Percentiles rank a stretch among this genome's conserved stretches.
These are phyloP conservation scores for Drosophila nebulosa DNA, from an alignment of 1,140 invertebrate genomes.

Conservation along the genomic window DNA sequence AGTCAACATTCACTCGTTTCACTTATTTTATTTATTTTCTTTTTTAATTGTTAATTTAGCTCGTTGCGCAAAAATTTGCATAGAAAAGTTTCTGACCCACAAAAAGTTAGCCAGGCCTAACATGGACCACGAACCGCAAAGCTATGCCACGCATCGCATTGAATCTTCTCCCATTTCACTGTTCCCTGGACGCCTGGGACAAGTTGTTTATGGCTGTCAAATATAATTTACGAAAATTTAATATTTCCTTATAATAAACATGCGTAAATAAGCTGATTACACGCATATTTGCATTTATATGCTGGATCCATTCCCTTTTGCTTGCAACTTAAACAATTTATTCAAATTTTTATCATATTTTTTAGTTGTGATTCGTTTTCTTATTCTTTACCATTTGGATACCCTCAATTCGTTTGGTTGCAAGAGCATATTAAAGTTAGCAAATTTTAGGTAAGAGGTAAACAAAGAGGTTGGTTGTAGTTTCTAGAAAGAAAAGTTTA, in stretches of 20 bases:
- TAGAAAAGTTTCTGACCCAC: slow-evolving; percentile 21
- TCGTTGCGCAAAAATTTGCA: slow-evolving; percentile 26
- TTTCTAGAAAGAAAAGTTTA: no score
- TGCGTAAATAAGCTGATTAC: slow-evolving; percentile 77
- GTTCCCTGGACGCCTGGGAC: background rate
- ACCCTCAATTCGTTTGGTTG: background rate
- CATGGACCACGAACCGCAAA: background rate
- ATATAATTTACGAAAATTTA: slow-evolving; percentile 49
- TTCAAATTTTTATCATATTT: slow-evolving; percentile 69
- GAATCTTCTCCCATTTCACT: background rate
- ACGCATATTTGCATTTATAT: slow-evolving; percentile 73
- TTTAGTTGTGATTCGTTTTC: slow-evolving; percentile 45
- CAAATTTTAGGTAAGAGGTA: no score
- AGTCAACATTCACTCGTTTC: slow-evolving; percentile 13
- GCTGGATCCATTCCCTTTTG: slow-evolving; percentile 30
- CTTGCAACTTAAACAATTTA: slow-evolving; percentile 41
- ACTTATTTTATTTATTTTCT: slow-evolving; percentile 5
- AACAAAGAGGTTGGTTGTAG: no score
- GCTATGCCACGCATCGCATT: no score
- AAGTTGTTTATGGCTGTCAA: slow-evolving; percentile 36
- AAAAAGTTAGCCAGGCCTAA: background rate
- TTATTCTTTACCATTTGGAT: slow-evolving; percentile 17
- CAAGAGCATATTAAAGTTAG: background rate
- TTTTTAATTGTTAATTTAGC: slow-evolving; percentile 49
- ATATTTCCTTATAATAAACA: slow-evolving; percentile 60